phyloP scores from a whole-genome alignment of 1,140 invertebrate species.

The Meloidogyne floridensis region DNA sequence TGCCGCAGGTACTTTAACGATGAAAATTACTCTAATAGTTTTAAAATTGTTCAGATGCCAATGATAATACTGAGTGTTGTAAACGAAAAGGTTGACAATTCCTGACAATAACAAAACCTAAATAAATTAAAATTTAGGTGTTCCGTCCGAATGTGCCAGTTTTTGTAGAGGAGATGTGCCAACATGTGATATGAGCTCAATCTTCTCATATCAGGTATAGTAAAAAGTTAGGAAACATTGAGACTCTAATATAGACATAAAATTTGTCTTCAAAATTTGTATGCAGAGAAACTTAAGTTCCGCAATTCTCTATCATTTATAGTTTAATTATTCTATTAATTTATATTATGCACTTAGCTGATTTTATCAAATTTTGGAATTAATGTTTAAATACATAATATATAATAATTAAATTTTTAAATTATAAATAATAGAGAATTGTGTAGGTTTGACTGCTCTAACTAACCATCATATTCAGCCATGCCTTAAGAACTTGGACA shows the following conservation, averaged over 20 bases:
- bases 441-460: too few species aligned
- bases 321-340: too few species aligned
- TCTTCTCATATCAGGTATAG: slow-evolving; percentile 54
- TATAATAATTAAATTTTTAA: too few species aligned
- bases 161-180: slow-evolving; percentile 64
- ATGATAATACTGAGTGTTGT: slow-evolving; percentile 62
- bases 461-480: slow-evolving; percentile 28
- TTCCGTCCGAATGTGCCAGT: slow-evolving; percentile 55
- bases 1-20: slow-evolving; percentile 34
- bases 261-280: too few species aligned
- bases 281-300: too few species aligned
- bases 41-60: slow-evolving; percentile 37
- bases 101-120: neutral
- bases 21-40: neutral
- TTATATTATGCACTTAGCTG: too few species aligned
- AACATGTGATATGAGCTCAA: slow-evolving; percentile 60
- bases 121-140: slow-evolving; percentile 40
- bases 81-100: slow-evolving; percentile 46
- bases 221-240: neutral
- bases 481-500: slow-evolving; percentile 53
- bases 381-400: too few species aligned
- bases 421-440: too few species aligned
- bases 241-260: too few species aligned
- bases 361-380: too few species aligned
- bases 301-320: too few species aligned